A percentile compares a stretch with the other conserved stretches of the same genome.
Conservation (phyloP, 2,113 vertebrate species). For the Mus spicilegus region DNA sequence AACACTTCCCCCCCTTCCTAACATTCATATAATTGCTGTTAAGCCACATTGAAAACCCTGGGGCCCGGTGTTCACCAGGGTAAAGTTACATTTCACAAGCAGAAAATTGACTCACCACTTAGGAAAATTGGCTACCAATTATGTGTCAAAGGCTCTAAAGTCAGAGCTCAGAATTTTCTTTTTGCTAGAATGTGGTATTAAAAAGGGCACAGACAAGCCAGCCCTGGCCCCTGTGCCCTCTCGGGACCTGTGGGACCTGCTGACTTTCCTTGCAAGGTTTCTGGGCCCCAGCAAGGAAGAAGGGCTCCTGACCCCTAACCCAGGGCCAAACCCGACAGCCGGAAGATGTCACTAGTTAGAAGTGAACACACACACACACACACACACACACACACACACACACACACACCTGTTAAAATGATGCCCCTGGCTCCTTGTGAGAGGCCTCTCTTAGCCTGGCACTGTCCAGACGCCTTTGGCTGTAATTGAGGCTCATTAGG, state of each 20-base stretch:
- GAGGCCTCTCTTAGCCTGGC: neutral
- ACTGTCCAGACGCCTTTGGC: conserved; percentile 70
- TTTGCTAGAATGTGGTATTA: conserved; percentile 77
- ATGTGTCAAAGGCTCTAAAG: conserved; percentile 84
- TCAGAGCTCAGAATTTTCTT: conserved; percentile 76
- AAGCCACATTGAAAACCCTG: conserved; percentile 87
- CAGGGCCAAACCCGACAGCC: neutral
- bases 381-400: too few relatives aligned
- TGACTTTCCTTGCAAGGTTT: conserved; percentile 50
- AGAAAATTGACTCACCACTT: conserved; percentile 85
- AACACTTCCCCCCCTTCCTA: conserved; percentile 83
- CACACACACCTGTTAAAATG: neutral
- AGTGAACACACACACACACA: neutral
- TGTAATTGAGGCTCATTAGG: conserved; percentile 27
- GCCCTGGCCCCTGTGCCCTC: conserved; percentile 42
- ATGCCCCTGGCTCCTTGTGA: neutral
- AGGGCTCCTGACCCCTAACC: neutral
- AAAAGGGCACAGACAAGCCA: conserved; percentile 65
- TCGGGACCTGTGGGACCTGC: conserved; percentile 7
- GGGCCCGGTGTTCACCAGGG: conserved; percentile 84
- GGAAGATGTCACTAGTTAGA: neutral
- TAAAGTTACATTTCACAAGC: conserved; percentile 87
- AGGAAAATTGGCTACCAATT: conserved; percentile 85
- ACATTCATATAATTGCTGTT: conserved; percentile 87
- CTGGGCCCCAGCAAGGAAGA: neutral